phyloP scores from a whole-genome alignment of 2,888 invertebrate genomes.

The Lutraria lutraria region DNA sequence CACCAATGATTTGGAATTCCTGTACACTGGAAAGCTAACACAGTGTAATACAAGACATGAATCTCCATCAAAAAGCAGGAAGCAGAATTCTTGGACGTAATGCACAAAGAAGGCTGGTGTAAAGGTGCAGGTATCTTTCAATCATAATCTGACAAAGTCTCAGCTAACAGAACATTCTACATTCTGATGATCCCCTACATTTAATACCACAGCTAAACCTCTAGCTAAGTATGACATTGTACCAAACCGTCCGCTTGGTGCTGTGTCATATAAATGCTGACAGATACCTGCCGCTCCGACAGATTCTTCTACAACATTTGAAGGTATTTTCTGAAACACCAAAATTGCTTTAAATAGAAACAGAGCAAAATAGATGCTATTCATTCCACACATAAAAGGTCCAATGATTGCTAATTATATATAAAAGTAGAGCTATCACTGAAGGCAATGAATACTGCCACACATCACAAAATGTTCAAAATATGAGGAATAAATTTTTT shows the following conservation, averaged over 20 bases:
- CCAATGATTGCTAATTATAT: too few species aligned
- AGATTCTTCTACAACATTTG: constrained; percentile 88
- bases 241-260: constrained; percentile 98
- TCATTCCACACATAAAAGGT: too few species aligned
- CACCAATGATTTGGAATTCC: background rate
- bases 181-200: constrained; percentile 78
- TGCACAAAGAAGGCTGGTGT: background rate
- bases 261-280: constrained; percentile 98
- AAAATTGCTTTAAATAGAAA: background rate
- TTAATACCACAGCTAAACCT: constrained; percentile 84
- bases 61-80: background rate
- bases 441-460: too few species aligned
- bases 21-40: background rate
- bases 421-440: too few species aligned
- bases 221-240: constrained; percentile 96
- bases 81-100: background rate
- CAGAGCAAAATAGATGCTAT: background rate
- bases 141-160: background rate
- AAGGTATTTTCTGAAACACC: constrained; percentile 78
- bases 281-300: constrained; percentile 98
- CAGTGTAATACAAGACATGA: background rate
- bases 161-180: constrained; percentile 82
- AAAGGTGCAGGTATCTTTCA: background rate
- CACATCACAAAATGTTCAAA: too few species aligned
- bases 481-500: too few species aligned